Conservation (phyloP, 2,888 invertebrate genomes). For the Stenurella melanura region DNA sequence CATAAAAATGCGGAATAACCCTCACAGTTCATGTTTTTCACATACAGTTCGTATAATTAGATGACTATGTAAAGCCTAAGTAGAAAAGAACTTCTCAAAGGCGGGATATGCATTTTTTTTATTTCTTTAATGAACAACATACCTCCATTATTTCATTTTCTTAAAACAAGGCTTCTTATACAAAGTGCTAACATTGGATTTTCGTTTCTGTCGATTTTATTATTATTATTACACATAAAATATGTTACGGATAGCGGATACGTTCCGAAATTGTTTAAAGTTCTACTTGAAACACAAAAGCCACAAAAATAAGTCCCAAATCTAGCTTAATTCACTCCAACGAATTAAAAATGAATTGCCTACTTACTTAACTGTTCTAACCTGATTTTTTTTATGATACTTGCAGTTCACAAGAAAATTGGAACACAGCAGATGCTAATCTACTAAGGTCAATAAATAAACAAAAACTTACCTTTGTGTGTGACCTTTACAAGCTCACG, state of each 20-base stretch:
- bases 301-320: neutral
- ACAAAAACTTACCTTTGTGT: conserved; percentile 61
- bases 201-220: no score
- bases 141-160: no score
- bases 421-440: conserved; percentile 29
- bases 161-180: no score
- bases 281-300: neutral
- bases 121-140: no score
- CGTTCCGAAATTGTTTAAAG: neutral
- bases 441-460: conserved; percentile 36
- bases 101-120: no score
- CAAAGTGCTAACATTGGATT: no score
- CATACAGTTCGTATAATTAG: no score
- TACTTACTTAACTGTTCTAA: neutral
- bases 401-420: neutral
- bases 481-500: conserved; percentile 61
- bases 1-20: no score
- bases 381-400: neutral
- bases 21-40: no score
- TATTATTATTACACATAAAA: neutral
- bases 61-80: no score
- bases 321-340: neutral
- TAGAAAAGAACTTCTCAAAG: no score
- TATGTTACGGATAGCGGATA: neutral
- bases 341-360: neutral